Percentiles rank a stretch among this genome's conserved stretches.
Evolutionary conservation across 2,888 invertebrate species (phyloP).

Genomic region (Chrysina gloriosa): DNA sequence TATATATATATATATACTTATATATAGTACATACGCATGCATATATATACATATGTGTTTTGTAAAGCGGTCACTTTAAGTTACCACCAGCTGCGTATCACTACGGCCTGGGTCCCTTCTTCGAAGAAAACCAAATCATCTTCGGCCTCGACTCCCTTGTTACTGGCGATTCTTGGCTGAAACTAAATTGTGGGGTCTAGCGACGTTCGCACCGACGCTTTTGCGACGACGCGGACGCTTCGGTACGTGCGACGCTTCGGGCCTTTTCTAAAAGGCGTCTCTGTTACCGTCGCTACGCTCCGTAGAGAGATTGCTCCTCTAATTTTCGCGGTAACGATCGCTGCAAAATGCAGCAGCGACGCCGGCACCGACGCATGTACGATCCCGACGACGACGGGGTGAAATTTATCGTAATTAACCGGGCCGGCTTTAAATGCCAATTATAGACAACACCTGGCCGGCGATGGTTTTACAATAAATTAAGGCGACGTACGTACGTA

Average conservation of each 20-base stretch:
- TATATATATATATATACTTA: conserved; percentile 46
- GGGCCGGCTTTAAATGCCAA: conserved; percentile 45
- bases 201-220: conserved; percentile 46
- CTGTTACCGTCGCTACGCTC: conserved; percentile 11
- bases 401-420: conserved; percentile 47
- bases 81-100: conserved; percentile 42
- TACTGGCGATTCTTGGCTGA: conserved; percentile 51
- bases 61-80: conserved; percentile 25
- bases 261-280: conserved; percentile 36
- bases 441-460: conserved; percentile 49
- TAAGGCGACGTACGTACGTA: conserved; percentile 32
- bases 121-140: conserved; percentile 48
- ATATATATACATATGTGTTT: conserved; percentile 5
- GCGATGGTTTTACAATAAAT: conserved; percentile 38
- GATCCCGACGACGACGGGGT: background rate
- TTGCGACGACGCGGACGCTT: conserved; percentile 45
- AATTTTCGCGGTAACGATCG: conserved; percentile 43
- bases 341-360: conserved; percentile 47
- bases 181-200: conserved; percentile 40
- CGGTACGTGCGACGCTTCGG: conserved; percentile 14
- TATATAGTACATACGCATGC: conserved; percentile 41
- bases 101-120: conserved; percentile 44
- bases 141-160: conserved; percentile 41
- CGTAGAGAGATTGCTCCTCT: background rate
- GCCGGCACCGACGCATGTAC: background rate